Evolutionary conservation across 2,113 vertebrate species (phyloP).

Genomic region (Calonectris borealis): DNA sequence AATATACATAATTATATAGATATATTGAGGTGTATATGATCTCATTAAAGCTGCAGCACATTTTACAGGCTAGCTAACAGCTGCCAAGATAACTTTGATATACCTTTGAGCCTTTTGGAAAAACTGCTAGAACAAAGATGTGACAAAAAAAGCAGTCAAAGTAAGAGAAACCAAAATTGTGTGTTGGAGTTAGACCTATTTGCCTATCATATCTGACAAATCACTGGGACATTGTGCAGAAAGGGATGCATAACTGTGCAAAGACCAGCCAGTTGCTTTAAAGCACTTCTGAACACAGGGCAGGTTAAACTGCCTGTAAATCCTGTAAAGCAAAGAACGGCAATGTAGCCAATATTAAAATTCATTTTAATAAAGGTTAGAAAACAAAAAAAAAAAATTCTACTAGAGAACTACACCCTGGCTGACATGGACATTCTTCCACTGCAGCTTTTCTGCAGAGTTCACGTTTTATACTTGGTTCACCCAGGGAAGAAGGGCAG

Average conservation of each 20-base stretch:
- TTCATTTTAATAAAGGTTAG: background rate
- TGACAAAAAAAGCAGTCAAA: background rate
- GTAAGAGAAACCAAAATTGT: background rate
- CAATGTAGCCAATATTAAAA: background rate
- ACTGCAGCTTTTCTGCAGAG: background rate
- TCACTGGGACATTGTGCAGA: background rate
- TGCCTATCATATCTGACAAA: background rate
- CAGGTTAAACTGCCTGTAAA: background rate
- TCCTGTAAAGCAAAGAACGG: background rate
- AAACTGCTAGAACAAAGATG: background rate
- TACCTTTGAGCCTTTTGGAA: background rate
- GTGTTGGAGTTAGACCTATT: background rate
- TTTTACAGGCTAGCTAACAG: conserved; percentile 20
- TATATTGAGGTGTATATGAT: conserved; percentile 39
- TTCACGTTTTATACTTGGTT: background rate
- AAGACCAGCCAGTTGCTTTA: background rate
- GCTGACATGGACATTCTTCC: background rate
- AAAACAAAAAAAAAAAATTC: background rate
- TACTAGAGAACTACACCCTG: background rate
- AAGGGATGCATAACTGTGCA: background rate
- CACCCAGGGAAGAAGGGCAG: background rate
- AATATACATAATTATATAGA: conserved; percentile 39
- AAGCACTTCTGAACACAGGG: background rate
- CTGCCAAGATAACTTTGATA: background rate
- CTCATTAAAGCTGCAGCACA: conserved; percentile 53